Evolutionary conservation across 2,797 vertebrate species (phyloP), one percentile per base, ranked within the genome.

Genomic region (Dromococcyx pavoninus): DNA sequence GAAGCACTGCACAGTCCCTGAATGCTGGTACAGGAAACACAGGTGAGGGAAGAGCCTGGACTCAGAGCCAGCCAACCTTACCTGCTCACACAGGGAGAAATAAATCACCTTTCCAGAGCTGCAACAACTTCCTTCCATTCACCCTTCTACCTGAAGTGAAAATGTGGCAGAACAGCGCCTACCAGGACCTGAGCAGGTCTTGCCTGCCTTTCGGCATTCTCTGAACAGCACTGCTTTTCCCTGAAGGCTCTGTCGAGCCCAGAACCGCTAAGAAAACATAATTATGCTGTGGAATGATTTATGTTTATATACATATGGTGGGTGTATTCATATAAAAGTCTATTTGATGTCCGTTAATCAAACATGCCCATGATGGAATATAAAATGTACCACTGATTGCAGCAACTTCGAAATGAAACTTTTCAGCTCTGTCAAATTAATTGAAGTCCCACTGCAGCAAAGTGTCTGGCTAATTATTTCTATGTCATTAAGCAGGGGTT

Each of bases 381-480:
- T 76, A 93, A 89, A 95, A 85, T 1, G 17, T 24, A 87, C 17
- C 15, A 44, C 48, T 79, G 77, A 79, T 35, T 37, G 72, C 56
- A 85, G 88, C 56, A 93, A 44, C 56, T 57, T 80, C 57, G 60
- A 65, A 91, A 81, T 0, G 0, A 61, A 87, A 67, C 46, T 81
- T 90, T 14, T 19, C 70, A 76, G 67, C 64, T 35, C 62, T 91
- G 53, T 44, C 79, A 88, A 94, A 86, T 82, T 33, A 72, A 70
- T 44, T 43, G 13, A 79, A 89, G 53, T 62, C 35, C 43, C 62
- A 73, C 62, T 90, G 48, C 74, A 76, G 67, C 48, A 10, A 87
- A 90, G 84, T 70, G 53, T 35, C n/a, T 72, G 56, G 56, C 18
- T 93, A 82, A 93, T 92, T 95, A 70, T 88, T 86, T 95, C 53